phyloP scores from a whole-genome alignment of 1,140 invertebrate genomes.

The Dendroctonus ponderosae region DNA sequence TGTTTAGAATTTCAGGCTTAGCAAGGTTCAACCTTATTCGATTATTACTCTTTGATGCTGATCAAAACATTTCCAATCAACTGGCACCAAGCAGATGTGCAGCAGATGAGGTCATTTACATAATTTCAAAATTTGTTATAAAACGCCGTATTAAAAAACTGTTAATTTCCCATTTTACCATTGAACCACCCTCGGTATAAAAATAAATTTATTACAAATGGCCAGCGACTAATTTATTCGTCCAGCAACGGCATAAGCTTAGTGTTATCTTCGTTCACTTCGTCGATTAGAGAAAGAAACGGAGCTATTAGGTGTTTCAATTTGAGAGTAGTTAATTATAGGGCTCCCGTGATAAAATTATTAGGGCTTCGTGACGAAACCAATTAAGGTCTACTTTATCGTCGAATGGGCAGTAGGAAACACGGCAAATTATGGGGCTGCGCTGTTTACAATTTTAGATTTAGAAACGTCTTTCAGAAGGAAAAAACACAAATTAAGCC shows the following conservation, averaged over 20 bases:
- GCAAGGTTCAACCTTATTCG: too few relatives aligned
- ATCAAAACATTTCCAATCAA: too few relatives aligned
- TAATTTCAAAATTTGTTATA: too few relatives aligned
- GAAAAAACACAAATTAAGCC: not conserved
- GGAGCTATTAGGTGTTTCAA: slow-evolving; percentile 17
- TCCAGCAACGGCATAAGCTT: not conserved
- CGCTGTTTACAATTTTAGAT: slow-evolving; percentile 5
- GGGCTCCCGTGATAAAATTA: slow-evolving; percentile 11
- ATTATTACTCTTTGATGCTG: too few relatives aligned
- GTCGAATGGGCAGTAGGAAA: slow-evolving; percentile 7
- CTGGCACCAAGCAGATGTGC: too few relatives aligned
- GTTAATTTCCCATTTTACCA: too few relatives aligned
- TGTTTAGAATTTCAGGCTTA: too few relatives aligned
- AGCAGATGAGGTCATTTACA: too few relatives aligned
- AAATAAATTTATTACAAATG: slow-evolving; percentile 36
- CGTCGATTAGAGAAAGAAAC: slow-evolving; percentile 2
- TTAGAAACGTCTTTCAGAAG: not conserved
- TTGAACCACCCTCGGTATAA: slow-evolving; percentile 5
- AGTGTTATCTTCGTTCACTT: not conserved
- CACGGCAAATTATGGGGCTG: slow-evolving; percentile 14
- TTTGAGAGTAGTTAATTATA: slow-evolving; percentile 21
- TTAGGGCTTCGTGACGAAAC: slow-evolving; percentile 16
- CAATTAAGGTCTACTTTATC: slow-evolving; percentile 18
- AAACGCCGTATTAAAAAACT: too few relatives aligned
- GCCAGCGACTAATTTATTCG: slow-evolving; percentile 27